Evolutionary conservation across 2,797 vertebrate species (phyloP).

Genomic region (Phrynocephalus guinanensis): DNA sequence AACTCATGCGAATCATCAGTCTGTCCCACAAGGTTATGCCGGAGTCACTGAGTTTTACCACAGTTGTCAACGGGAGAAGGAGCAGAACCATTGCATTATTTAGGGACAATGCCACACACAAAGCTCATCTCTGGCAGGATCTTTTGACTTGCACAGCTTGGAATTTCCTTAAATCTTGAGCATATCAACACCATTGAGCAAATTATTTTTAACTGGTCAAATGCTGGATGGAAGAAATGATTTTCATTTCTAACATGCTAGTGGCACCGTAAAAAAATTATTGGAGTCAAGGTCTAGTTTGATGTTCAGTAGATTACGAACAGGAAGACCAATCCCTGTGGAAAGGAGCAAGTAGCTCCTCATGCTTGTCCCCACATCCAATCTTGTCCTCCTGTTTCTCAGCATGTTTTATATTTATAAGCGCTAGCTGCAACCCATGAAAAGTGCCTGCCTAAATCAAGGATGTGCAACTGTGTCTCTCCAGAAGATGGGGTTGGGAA

Average conservation of each 20-base stretch:
- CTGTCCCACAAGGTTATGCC: neutral
- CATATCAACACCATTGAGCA: neutral
- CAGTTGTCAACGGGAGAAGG: neutral
- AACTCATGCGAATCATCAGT: neutral
- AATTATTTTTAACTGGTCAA: neutral
- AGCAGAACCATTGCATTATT: neutral
- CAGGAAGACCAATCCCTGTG: neutral
- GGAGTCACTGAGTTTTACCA: accelerated
- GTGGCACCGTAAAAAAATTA: neutral
- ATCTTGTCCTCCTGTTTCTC: neutral
- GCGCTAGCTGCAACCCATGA: neutral
- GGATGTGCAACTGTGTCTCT: too few relatives aligned
- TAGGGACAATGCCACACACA: neutral
- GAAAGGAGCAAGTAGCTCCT: neutral
- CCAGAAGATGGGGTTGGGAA: too few relatives aligned
- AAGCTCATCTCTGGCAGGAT: accelerated
- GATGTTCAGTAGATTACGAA: neutral
- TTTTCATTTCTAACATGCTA: neutral
- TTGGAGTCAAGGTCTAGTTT: neutral
- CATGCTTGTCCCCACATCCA: neutral
- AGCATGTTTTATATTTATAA: neutral
- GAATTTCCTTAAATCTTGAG: neutral
- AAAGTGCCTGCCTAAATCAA: neutral
- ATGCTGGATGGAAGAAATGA: neutral
- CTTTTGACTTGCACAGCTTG: neutral